Evolutionary conservation across 2,113 vertebrate species (phyloP), one percentile per base, ranked within the genome.

Genomic region (Erpornis zantholeuca): DNA sequence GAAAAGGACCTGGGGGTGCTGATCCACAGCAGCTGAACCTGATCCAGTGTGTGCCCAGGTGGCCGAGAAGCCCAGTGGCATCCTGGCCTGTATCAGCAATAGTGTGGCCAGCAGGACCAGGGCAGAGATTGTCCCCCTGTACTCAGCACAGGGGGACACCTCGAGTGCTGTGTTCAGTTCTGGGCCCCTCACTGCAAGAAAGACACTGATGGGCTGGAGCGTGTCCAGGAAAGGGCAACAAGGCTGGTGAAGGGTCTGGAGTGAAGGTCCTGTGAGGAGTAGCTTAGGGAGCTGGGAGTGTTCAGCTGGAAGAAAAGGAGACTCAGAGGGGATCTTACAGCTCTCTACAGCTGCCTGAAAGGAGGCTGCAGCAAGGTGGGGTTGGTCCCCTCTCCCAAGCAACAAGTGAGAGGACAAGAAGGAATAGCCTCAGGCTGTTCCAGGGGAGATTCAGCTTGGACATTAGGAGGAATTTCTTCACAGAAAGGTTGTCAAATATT

Each of bases 141-240:
- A 7, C 23, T 45, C 2, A 1, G 33, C 44, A 10, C 49, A 69
- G 61, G 4, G 35, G 66, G 33, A 6, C 68, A 35, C 1, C 33
- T 80, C 0, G 0, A 75, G 31, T 52, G 3, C 12, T 45, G 54
- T 11, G 47, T 50, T 2, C 24, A 23, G 21, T 5, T 68, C 66
- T 68, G 40, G 24, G 47, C 28, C 13, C 7, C 10, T 66, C 33
- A 10, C 4, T 9, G 0, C 5, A 3, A 38, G 28, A 56, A 11
- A 6, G 59, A 28, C 14, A 12, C 0, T 8, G 60, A 56, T 33
- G 24, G 13, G 28, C 28, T 84, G 53, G 17, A 61, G 45, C 0
- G 1, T 2, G 35, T 9, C 14, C 40, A 56, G 31, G 10, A 66
- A n/a, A 60, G 23, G 45, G 11, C 27, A 42, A 0, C 0, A 0